Base-by-base conservation (phyloP, 2,797 vertebrate species). In the Galago senegalensis region DNA sequence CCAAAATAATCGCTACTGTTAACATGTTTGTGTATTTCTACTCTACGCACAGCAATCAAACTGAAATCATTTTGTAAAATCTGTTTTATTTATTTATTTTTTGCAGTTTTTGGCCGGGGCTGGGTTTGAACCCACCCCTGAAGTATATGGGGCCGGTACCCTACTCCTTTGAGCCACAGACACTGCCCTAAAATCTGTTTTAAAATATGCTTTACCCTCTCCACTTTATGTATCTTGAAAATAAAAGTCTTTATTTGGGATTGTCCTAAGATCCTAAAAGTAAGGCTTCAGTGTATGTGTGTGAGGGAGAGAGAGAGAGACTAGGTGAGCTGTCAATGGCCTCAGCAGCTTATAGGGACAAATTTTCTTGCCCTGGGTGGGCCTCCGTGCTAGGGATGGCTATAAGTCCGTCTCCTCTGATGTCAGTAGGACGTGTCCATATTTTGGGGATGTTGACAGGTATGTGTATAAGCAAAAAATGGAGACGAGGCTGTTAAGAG, bases 401-500 rank as follows among this genome's bases (percentile, higher is more conserved):
- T 56, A 18, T 63, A 21, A 16, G 27, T 1, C 13, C 4, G 2
- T 89, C 40, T 60, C 31, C 23, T 65, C 29, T 61, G 25, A 17
- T 31, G 14, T 21, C 14, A 18, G 34, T 21, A 25, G 46, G 25
- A 23, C 21, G 10, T 34, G 25, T 11, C 56, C 20, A 2, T 63
- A 75, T 69, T 86, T 34, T 82, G 31, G 77, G 13, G 60, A 80
- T 63, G 31, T 69, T 77, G 43, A 93, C 0, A 63, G 72, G 65
- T 34, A 61, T 20, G 49, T 12, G 34, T 49, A 49, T 89, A 76
- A 83, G 37, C 43, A 82, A 46, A 83, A 80, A 37, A 96, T 67
- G 73, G 82, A 75, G 31, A 93, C 37, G 77, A 90, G 37, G 34
- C 69, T 92, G 86, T 91, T 93, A 77, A 89, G 96, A 89, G 60